Percentiles rank a stretch among this genome's conserved stretches.
These are phyloP conservation scores for Ashinkailepas kermadecensis DNA, from an alignment of 2,888 invertebrate genomes.

Conservation along the genomic window DNA sequence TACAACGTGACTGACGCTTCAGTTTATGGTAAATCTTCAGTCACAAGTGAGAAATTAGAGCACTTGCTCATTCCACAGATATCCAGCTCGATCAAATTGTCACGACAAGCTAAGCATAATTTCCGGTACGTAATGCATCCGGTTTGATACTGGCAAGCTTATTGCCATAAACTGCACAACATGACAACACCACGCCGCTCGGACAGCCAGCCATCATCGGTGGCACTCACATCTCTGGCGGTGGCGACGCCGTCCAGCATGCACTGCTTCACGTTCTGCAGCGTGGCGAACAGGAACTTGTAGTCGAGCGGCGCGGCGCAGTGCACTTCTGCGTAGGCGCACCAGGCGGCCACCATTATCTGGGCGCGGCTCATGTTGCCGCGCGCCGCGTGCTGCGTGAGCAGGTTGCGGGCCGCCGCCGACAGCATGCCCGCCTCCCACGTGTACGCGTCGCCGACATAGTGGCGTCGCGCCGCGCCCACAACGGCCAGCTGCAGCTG, in stretches of 20 bases:
- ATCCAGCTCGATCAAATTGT: no score
- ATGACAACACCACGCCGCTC: background rate
- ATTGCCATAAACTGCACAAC: no score
- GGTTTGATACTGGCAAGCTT: no score
- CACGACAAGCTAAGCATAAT: no score
- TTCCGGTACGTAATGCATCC: no score
- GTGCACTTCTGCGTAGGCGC: background rate
- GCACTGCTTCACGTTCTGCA: slow-evolving; percentile 7
- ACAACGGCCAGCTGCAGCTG: slow-evolving; percentile 16
- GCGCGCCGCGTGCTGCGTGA: slow-evolving; percentile 6
- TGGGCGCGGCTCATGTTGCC: slow-evolving; percentile 6
- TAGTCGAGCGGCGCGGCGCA: slow-evolving; percentile 14
- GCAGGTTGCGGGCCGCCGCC: background rate
- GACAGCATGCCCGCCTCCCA: background rate
- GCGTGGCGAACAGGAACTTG: background rate
- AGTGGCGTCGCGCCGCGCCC: background rate
- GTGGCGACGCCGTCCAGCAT: background rate
- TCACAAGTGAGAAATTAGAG: no score
- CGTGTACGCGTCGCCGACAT: background rate
- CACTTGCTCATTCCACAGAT: no score
- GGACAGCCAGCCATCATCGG: background rate
- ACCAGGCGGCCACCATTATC: background rate
- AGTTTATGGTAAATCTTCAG: no score
- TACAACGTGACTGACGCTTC: no score
- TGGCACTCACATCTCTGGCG: background rate